These are phyloP conservation scores for Buceros bicornis DNA, from an alignment of 2,797 vertebrate species.

Conservation along the genomic window DNA sequence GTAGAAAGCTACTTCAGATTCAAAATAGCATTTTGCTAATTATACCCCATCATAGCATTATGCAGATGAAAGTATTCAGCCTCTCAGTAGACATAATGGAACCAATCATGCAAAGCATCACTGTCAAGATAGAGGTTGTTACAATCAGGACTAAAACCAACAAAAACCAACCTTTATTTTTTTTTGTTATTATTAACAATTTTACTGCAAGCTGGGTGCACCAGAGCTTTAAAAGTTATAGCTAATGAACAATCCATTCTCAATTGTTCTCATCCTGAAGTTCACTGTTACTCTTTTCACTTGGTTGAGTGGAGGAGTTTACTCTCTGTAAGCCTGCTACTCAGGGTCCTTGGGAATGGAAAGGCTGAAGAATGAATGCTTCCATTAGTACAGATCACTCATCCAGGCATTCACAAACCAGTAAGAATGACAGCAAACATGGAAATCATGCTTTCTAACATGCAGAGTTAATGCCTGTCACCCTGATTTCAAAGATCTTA, in stretches of 20 bases:
- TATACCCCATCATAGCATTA: constrained; percentile 35
- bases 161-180: background rate
- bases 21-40: constrained; percentile 52
- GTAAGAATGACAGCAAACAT: background rate
- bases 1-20: constrained; percentile 21
- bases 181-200: background rate
- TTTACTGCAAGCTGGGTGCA: background rate
- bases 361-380: background rate
- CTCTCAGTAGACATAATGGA: constrained; percentile 41
- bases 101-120: constrained; percentile 48
- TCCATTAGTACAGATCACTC: background rate
- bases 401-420: background rate
- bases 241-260: background rate
- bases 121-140: constrained; percentile 31
- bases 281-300: background rate
- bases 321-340: background rate
- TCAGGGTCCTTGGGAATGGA: background rate
- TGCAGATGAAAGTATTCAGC: constrained; percentile 48
- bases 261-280: background rate
- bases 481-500: background rate
- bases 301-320: background rate
- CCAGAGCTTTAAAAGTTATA: background rate
- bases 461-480: background rate
- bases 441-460: background rate
- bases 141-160: background rate